Percentiles rank a stretch among this genome's conserved stretches.
These are phyloP conservation scores for Hirundichthys speculiger DNA, from an alignment of 2,113 vertebrate species.

Conservation along the genomic window DNA sequence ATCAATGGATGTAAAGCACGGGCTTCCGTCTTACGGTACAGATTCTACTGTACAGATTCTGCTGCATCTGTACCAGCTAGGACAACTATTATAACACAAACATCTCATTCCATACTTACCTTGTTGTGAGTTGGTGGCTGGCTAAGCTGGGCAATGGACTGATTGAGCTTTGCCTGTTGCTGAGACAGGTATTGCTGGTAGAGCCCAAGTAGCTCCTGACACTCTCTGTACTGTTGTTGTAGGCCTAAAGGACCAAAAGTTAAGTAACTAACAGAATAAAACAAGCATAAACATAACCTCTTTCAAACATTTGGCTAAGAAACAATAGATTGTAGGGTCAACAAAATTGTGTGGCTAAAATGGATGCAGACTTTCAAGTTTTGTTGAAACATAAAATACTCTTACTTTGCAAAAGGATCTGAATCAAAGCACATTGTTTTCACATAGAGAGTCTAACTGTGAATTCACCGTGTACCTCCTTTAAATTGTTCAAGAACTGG, in stretches of 20 bases:
- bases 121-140: slow-evolving; percentile 78
- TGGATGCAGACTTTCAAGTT: too few species aligned
- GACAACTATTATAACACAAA: neutral
- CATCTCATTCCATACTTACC: slow-evolving; percentile 82
- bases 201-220: slow-evolving; percentile 93
- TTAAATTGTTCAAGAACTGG: slow-evolving; percentile 43
- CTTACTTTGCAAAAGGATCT: too few species aligned
- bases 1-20: slow-evolving; percentile 22
- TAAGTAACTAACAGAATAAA: slow-evolving; percentile 79
- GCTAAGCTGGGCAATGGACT: slow-evolving; percentile 85
- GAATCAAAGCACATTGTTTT: too few species aligned
- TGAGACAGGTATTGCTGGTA: slow-evolving; percentile 96
- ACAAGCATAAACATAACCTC: neutral
- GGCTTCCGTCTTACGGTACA: slow-evolving; percentile 13
- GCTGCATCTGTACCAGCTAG: neutral
- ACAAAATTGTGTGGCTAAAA: too few species aligned
- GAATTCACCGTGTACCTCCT: slow-evolving; percentile 13
- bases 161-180: slow-evolving; percentile 91
- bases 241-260: slow-evolving; percentile 84
- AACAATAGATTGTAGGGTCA: too few species aligned
- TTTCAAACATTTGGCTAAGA: neutral
- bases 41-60: slow-evolving; percentile 2
- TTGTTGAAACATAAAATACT: too few species aligned
- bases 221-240: slow-evolving; percentile 94
- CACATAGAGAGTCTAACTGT: too few species aligned